Base-by-base conservation (phyloP, 2,888 invertebrate genomes). In the Uloborus plumipes region DNA sequence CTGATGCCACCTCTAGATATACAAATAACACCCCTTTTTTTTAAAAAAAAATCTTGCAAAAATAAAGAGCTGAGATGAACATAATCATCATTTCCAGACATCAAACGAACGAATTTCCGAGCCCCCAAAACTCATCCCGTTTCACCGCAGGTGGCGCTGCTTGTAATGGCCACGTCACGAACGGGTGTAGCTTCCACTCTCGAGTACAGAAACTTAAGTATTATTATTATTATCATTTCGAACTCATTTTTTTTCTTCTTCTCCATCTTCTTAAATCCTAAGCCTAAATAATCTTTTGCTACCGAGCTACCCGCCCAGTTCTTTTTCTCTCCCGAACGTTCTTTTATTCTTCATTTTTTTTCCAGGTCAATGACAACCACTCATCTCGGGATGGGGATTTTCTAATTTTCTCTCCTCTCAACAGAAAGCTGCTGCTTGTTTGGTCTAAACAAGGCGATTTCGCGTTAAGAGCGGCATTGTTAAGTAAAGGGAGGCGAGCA, bases 281-380 rank as follows among this genome's bases (percentile, higher is more conserved):
- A 62, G 50, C 74, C 80, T 69, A 74, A 80, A 74, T 80, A 80
- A 80, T 80, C 80, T 80, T 69, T 73, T 62, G 80, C 80, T 80
- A 80, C 80, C 70, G 80, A 69, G 65, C 55, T 80, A 80, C 80
- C 74, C 80, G 70, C 77, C 77, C 70, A 71, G 31, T 64, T 55
- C 61, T 62, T 73, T 79, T 67, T 47, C n/a, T n/a, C n/a, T n/a
- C n/a, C n/a, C 47, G 47, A 49, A 47, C n/a, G 16, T n/a, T 47
- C n/a, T 47, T 47, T 64, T 16, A 18, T 47, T 18, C 26, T 64
- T 31, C n/a, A 1, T 62, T 15, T 31, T 61, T 62, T 31, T 62
- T n/a, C 26, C 16, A 20, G 64, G 64, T 64, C 64, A 64, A 64
- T 64, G 64, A 64, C 64, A 64, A 64, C 18, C 18, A 18, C 47